Conservation (phyloP, 2,888 invertebrate genomes). For the Malachius bipustulatus region DNA sequence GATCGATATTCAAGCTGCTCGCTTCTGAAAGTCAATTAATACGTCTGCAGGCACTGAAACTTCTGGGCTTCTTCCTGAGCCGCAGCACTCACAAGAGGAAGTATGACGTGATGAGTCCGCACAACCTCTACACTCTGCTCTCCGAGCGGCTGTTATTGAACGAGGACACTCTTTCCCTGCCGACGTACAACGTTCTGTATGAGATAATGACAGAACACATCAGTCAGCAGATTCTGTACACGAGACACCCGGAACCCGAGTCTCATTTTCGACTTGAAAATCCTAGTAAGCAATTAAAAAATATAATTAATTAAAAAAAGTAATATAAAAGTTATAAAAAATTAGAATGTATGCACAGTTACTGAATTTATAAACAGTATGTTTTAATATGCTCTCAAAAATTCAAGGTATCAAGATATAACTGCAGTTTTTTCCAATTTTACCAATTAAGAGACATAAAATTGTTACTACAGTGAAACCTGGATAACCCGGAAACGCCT, state of each 20-base stretch:
- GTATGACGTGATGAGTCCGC: constrained; percentile 97
- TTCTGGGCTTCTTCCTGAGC: constrained; percentile 94
- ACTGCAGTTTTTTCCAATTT: too few species aligned
- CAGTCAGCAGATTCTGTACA: constrained; percentile 86
- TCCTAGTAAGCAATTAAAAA: constrained; percentile 59
- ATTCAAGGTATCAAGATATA: too few species aligned
- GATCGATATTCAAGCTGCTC: constrained; percentile 92
- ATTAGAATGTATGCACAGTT: too few species aligned
- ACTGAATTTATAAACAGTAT: too few species aligned
- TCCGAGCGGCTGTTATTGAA: constrained; percentile 84
- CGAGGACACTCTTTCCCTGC: constrained; percentile 80
- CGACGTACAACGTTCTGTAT: constrained; percentile 96
- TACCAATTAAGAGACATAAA: too few species aligned
- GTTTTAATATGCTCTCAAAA: too few species aligned
- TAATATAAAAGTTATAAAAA: too few species aligned
- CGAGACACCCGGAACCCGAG: constrained; percentile 90
- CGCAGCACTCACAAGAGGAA: constrained; percentile 98
- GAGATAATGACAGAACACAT: constrained; percentile 98
- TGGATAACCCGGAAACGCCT: too few species aligned
- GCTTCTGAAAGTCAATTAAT: constrained; percentile 94
- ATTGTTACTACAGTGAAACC: too few species aligned
- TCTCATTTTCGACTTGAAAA: constrained; percentile 90
- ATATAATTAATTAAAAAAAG: too few species aligned
- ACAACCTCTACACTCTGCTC: constrained; percentile 93
- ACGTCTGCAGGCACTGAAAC: constrained; percentile 87